phyloP scores from a whole-genome alignment of 2,888 invertebrate genomes.

The Fragum fragum region DNA sequence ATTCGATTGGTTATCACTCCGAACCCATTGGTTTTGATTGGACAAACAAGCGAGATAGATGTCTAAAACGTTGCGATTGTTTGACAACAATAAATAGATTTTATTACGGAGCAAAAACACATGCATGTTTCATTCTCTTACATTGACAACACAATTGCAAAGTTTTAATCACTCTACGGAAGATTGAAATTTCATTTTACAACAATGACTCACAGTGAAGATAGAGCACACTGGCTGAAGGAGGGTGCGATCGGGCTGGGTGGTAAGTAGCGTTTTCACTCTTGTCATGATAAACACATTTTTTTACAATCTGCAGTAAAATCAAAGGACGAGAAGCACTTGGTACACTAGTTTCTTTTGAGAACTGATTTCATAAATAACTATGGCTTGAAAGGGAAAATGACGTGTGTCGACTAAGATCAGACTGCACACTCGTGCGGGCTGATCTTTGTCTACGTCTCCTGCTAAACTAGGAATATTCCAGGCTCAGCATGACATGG shows the following conservation, averaged over 20 bases:
- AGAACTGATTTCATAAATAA: no score
- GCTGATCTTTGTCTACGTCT: no score
- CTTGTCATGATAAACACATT: no score
- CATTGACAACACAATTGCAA: not conserved
- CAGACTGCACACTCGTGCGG: no score
- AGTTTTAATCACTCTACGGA: not conserved
- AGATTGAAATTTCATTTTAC: not conserved
- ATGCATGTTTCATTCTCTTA: not conserved
- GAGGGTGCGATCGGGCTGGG: slow-evolving; percentile 85
- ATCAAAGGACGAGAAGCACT: no score
- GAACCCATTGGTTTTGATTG: not conserved
- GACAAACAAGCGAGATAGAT: not conserved
- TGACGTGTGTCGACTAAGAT: no score
- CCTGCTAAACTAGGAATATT: no score
- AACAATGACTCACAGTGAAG: slow-evolving; percentile 85
- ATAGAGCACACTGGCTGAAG: slow-evolving; percentile 83
- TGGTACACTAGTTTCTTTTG: no score
- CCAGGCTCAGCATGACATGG: no score
- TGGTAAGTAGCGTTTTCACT: slow-evolving; percentile 75
- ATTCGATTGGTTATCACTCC: slow-evolving; percentile 11
- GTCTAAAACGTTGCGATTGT: slow-evolving; percentile 13
- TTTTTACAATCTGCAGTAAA: no score
- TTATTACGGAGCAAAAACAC: not conserved
- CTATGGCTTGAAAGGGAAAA: no score
- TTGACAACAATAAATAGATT: not conserved